A percentile compares a stretch with the other conserved stretches of the same genome.
phyloP scores from a whole-genome alignment of 2,113 vertebrate genomes.

The Psophia crepitans region DNA sequence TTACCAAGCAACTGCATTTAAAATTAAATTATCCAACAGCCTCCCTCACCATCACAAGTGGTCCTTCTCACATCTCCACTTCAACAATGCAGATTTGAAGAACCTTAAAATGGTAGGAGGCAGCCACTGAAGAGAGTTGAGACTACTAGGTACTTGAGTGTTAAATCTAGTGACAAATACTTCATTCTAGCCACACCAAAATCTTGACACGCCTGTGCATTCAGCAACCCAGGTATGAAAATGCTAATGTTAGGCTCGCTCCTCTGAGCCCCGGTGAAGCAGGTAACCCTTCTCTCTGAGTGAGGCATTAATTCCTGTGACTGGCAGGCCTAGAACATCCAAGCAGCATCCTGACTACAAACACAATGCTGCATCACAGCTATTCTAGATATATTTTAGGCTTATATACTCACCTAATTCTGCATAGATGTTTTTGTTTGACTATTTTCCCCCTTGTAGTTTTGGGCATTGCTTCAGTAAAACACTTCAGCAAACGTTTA shows the following conservation, averaged over 20 bases:
- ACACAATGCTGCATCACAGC: neutral
- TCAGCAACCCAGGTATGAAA: neutral
- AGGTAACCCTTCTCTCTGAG: neutral
- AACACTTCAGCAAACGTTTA: neutral
- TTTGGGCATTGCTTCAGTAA: neutral
- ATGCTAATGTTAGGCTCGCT: neutral
- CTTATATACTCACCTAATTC: neutral
- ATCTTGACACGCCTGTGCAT: neutral
- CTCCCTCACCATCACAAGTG: neutral
- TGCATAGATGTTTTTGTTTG: neutral
- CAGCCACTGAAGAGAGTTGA: neutral
- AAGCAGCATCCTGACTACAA: neutral
- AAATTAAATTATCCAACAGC: neutral
- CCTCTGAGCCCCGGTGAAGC: neutral
- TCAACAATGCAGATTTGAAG: neutral
- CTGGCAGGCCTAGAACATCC: accelerated
- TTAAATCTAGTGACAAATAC: neutral
- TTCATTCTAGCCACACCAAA: neutral
- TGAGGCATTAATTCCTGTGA: neutral
- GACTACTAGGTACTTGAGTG: neutral
- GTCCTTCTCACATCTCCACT: neutral
- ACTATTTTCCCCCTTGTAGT: neutral
- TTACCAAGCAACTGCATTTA: neutral
- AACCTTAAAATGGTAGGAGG: neutral
- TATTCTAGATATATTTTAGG: neutral